phyloP scores from a whole-genome alignment of 1,140 invertebrate genomes.

The Melanaphis sacchari region DNA sequence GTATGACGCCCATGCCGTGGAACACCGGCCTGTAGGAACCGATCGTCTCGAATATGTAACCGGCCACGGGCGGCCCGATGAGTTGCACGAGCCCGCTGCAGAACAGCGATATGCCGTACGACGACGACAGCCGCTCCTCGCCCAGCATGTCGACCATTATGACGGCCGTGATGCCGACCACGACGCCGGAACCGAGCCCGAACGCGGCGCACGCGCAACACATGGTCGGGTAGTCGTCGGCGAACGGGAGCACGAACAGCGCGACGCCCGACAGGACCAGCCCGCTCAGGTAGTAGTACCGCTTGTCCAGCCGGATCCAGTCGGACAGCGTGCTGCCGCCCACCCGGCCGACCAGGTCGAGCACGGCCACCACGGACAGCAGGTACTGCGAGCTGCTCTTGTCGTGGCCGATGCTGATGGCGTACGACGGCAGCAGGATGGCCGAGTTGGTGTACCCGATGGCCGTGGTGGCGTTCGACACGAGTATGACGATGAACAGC shows the following conservation, averaged over 20 bases:
- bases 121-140: conserved; percentile 80
- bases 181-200: conserved; percentile 83
- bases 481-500: conserved; percentile 79
- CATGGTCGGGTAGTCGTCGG: conserved; percentile 67
- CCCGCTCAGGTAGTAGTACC: conserved; percentile 81
- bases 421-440: conserved; percentile 79
- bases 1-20: conserved; percentile 73
- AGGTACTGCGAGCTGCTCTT: conserved; percentile 74
- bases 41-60: conserved; percentile 71
- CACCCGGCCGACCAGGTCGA: conserved; percentile 81
- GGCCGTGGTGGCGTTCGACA: conserved; percentile 83
- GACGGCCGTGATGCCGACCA: conserved; percentile 82
- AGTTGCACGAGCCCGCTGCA: conserved; percentile 82
- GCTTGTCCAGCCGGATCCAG: conserved; percentile 74
- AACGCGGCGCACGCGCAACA: conserved; percentile 77
- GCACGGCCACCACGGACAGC: conserved; percentile 77
- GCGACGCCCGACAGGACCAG: conserved; percentile 78
- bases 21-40: conserved; percentile 75
- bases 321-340: conserved; percentile 83
- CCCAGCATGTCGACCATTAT: conserved; percentile 87
- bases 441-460: conserved; percentile 88
- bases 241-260: conserved; percentile 72
- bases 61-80: conserved; percentile 80
- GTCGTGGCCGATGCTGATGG: conserved; percentile 72
- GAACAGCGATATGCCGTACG: conserved; percentile 84